Conservation (phyloP, 30 jellyfish, hydroid and myxozoan genomes). For the Euphysa ruthae region DNA sequence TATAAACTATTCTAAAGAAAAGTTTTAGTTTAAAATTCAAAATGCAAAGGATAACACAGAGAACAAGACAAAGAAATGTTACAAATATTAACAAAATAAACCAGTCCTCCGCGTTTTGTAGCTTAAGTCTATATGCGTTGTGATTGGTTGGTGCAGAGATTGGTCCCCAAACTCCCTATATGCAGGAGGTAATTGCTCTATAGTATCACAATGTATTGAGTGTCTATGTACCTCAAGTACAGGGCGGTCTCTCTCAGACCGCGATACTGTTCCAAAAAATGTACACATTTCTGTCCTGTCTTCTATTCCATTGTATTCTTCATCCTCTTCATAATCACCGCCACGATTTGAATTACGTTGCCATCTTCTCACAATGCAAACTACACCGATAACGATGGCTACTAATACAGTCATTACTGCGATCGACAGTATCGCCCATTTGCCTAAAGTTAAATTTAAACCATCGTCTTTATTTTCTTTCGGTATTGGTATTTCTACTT, state of each 20-base stretch:
- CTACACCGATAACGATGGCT: conserved; percentile 81
- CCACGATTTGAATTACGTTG: conserved; percentile 22
- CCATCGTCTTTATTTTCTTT: conserved; percentile 40
- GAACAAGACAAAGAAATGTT: too few relatives aligned
- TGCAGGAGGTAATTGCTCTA: conserved; percentile 76
- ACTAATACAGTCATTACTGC: conserved; percentile 91
- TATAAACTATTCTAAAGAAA: too few relatives aligned
- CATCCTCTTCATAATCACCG: conserved; percentile 30
- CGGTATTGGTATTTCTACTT: conserved; percentile 34
- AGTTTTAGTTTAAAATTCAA: too few relatives aligned
- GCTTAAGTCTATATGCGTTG: conserved; percentile 86
- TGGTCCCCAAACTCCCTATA: conserved; percentile 61
- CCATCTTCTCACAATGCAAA: conserved; percentile 66
- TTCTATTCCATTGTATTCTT: conserved; percentile 24
- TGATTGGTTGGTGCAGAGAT: conserved; percentile 78
- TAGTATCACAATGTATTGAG: conserved; percentile 64
- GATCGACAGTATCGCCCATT: conserved; percentile 75
- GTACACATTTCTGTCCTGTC: conserved; percentile 97
- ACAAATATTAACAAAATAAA: conserved; percentile 65
- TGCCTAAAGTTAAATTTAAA: conserved; percentile 80
- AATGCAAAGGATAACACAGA: too few relatives aligned
- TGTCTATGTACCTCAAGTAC: conserved; percentile 76
- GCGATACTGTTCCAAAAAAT: conserved; percentile 49
- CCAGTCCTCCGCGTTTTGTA: conserved; percentile 67
- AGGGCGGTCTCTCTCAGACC: conserved; percentile 49